A percentile compares a stretch with the other conserved stretches of the same genome.
Conservation (phyloP, 2,113 vertebrate genomes). For the Gambusia holbrooki region DNA sequence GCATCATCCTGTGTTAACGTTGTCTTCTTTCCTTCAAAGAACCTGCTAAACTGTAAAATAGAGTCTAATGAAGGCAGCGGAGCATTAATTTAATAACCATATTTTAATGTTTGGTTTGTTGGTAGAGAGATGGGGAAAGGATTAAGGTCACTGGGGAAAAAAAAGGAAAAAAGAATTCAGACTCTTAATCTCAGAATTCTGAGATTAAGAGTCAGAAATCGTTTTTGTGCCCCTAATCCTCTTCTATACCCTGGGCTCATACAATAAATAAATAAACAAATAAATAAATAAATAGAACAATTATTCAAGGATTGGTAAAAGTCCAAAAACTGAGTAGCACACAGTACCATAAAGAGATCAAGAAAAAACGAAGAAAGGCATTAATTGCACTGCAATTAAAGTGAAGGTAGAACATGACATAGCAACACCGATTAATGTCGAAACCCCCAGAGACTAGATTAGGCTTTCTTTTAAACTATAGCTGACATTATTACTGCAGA, state of each 20-base stretch:
- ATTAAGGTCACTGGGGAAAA: too few species aligned
- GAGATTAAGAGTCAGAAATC: too few species aligned
- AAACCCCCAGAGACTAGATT: background rate
- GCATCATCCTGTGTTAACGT: background rate
- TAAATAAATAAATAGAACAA: too few species aligned
- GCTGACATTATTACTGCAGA: constrained; percentile 5
- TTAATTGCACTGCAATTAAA: background rate
- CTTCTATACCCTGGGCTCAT: background rate
- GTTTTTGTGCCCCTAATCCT: too few species aligned
- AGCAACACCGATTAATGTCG: background rate
- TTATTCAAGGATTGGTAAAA: background rate
- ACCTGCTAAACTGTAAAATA: background rate
- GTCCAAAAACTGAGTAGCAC: background rate
- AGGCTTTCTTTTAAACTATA: constrained; percentile 1
- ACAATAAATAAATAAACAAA: background rate
- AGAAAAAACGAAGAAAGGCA: background rate
- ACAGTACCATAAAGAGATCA: background rate
- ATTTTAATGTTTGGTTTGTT: background rate
- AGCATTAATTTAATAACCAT: background rate
- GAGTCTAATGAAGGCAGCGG: background rate
- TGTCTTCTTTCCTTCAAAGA: background rate
- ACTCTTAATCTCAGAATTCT: too few species aligned
- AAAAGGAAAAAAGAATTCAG: too few species aligned
- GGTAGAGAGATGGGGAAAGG: background rate
- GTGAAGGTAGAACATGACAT: background rate